Evolutionary conservation across 1,140 invertebrate species (phyloP).

Genomic region (Acromyrmex echinatior): DNA sequence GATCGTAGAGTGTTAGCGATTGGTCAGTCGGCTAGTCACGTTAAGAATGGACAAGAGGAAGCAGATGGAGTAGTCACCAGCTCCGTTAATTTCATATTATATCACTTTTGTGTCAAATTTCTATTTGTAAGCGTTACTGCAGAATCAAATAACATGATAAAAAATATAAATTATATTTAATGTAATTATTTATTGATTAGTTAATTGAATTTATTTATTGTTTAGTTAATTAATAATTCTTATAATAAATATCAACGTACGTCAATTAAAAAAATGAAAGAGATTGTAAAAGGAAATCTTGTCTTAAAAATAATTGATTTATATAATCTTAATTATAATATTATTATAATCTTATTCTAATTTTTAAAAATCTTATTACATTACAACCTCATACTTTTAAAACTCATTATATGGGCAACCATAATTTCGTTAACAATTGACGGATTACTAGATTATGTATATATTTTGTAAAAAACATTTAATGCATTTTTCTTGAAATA

Average conservation of each 20-base stretch:
- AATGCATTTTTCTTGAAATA: background rate
- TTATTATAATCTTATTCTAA: background rate
- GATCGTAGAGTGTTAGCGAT: background rate
- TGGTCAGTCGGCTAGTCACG: background rate
- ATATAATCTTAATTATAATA: background rate
- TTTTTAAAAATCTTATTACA: background rate
- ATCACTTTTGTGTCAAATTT: background rate
- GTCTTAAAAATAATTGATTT: background rate
- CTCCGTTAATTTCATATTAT: constrained; percentile 53
- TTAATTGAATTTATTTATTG: no score
- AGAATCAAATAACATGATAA: background rate
- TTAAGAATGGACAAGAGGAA: constrained; percentile 2
- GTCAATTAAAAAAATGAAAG: background rate
- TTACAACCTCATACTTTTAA: background rate
- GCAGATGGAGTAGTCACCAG: background rate
- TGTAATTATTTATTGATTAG: no score
- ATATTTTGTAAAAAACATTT: background rate
- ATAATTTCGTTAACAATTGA: background rate
- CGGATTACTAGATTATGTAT: background rate
- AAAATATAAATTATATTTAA: background rate
- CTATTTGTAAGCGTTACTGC: background rate
- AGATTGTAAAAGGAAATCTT: background rate
- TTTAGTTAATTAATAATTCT: background rate
- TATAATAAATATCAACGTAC: background rate
- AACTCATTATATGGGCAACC: background rate